These are phyloP conservation scores for Ormyrus labotus DNA, from an alignment of 2,888 invertebrate genomes.

Conservation along the genomic window DNA sequence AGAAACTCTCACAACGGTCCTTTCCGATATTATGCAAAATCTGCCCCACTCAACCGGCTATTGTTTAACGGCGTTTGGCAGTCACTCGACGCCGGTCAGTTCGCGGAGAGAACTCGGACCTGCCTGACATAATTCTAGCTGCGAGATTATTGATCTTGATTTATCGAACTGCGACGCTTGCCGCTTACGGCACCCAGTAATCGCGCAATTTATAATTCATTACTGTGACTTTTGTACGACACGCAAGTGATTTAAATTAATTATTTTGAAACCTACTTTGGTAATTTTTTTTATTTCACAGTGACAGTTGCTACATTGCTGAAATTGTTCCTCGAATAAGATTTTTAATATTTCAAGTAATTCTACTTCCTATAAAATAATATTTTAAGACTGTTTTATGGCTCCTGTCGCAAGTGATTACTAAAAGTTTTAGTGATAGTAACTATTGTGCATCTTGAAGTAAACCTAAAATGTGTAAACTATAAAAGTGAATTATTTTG, in stretches of 20 bases:
- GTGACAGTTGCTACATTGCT: too few relatives aligned
- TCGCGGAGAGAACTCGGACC: constrained; percentile 56
- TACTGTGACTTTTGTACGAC: too few relatives aligned
- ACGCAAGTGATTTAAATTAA: too few relatives aligned
- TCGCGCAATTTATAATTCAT: too few relatives aligned
- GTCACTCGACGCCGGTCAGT: constrained; percentile 64
- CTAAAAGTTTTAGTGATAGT: background rate
- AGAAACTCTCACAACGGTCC: constrained; percentile 68
- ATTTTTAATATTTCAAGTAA: too few relatives aligned
- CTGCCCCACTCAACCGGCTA: constrained; percentile 59
- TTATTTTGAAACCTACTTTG: too few relatives aligned
- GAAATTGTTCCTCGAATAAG: too few relatives aligned
- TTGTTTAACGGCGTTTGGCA: constrained; percentile 66
- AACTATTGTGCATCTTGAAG: background rate
- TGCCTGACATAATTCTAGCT: background rate
- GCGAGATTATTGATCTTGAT: background rate
- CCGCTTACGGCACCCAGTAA: too few relatives aligned
- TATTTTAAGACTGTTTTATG: too few relatives aligned
- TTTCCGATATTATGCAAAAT: constrained; percentile 74
- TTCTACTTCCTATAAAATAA: too few relatives aligned
- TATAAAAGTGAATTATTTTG: background rate
- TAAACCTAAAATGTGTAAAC: background rate
- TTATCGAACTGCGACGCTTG: background rate
- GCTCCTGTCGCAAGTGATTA: background rate
- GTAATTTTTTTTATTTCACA: too few relatives aligned